Evolutionary conservation across 1,140 invertebrate species (phyloP).

Genomic region (Maconellicoccus hirsutus): DNA sequence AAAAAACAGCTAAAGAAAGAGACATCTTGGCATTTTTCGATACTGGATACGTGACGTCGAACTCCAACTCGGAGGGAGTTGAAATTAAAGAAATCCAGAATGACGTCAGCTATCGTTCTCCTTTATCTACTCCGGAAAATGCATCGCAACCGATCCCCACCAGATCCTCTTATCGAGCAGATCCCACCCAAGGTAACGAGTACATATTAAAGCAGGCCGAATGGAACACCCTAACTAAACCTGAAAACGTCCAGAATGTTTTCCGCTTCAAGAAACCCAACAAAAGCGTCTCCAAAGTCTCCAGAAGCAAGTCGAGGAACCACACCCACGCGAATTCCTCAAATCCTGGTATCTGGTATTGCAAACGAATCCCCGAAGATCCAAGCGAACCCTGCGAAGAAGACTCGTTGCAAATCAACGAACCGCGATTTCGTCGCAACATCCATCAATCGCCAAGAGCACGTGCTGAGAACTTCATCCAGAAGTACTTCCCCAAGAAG

Average conservation of each 20-base stretch:
- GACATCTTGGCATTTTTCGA: slow-evolving; percentile 12
- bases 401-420: neutral
- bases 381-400: neutral
- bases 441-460: neutral
- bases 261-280: neutral
- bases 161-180: neutral
- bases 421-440: neutral
- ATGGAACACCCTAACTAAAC: neutral
- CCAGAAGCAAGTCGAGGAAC: no score
- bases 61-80: neutral
- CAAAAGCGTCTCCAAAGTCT: no score
- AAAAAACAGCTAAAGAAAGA: neutral
- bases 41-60: neutral
- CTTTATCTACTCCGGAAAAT: neutral
- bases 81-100: neutral
- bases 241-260: neutral
- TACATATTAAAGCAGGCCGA: neutral
- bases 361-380: neutral
- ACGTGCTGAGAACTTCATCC: neutral
- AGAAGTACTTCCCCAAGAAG: neutral
- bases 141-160: neutral
- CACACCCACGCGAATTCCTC: no score
- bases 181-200: neutral
- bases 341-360: neutral
- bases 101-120: neutral